Evolutionary conservation across 2,797 vertebrate genomes (phyloP).

Genomic region (Limosa lapponica): DNA sequence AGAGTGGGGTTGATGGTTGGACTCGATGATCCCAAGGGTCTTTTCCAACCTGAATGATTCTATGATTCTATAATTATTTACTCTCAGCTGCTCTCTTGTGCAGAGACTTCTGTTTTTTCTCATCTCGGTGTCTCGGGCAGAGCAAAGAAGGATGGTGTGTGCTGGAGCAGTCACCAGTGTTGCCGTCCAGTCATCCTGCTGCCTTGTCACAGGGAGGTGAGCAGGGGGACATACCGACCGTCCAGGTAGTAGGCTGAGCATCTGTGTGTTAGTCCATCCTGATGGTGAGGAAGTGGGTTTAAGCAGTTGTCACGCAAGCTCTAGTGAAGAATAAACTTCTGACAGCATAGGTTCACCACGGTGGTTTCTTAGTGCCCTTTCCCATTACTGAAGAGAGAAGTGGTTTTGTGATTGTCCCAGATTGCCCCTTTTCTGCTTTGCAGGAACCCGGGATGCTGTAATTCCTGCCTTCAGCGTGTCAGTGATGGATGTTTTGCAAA

Average conservation of each 20-base stretch:
- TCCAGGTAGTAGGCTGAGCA: background rate
- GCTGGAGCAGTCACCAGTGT: background rate
- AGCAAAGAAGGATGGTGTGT: background rate
- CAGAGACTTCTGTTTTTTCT: background rate
- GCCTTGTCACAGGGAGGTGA: background rate
- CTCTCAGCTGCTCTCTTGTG: background rate
- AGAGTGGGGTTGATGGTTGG: too few species aligned
- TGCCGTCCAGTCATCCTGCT: background rate
- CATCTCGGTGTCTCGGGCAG: background rate
- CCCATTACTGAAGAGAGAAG: background rate
- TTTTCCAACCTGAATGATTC: too few species aligned
- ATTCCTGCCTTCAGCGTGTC: background rate
- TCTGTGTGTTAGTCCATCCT: background rate
- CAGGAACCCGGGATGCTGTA: background rate
- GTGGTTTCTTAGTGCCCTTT: background rate
- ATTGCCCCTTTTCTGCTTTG: background rate
- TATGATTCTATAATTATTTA: background rate
- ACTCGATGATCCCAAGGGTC: too few species aligned
- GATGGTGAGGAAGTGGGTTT: background rate
- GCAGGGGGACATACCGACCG: fast-evolving
- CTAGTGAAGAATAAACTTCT: background rate
- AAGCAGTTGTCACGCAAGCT: background rate
- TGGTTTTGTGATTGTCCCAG: background rate
- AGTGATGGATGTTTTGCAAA: background rate
- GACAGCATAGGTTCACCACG: fast-evolving